Percentiles rank a stretch among this genome's conserved stretches.
phyloP scores from a whole-genome alignment of 1,140 invertebrate species.

The Zaprionus inermis region DNA sequence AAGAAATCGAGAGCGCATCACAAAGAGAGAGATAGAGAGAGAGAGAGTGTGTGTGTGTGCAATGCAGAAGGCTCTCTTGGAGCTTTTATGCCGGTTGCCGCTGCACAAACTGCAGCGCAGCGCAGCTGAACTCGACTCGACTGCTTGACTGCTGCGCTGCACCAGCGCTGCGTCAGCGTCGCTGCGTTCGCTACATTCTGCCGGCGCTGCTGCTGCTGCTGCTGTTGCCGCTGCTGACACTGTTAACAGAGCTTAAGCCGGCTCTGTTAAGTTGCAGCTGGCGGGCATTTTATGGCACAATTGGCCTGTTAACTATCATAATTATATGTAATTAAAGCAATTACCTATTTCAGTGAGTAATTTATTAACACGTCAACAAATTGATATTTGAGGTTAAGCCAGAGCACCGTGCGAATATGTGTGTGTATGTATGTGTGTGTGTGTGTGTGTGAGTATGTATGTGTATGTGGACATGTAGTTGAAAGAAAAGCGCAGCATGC shows the following conservation, averaged over 20 bases:
- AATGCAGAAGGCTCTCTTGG: conserved; percentile 20
- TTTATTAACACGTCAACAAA: conserved; percentile 17
- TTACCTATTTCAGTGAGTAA: not conserved
- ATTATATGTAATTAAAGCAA: conserved; percentile 16
- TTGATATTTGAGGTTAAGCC: conserved; percentile 15
- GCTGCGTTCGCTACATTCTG: not conserved
- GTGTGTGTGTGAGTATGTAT: not conserved
- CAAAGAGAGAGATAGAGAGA: not conserved
- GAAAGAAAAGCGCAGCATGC: not conserved
- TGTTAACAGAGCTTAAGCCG: conserved; percentile 46
- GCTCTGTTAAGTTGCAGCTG: conserved; percentile 37
- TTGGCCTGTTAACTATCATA: conserved; percentile 14
- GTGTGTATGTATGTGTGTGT: not conserved
- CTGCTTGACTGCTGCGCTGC: conserved; percentile 1
- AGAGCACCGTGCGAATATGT: not conserved
- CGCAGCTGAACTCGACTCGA: not conserved
- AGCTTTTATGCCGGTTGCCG: conserved; percentile 61
- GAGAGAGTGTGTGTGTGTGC: conserved; percentile 11
- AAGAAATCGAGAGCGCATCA: not conserved
- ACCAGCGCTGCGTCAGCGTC: conserved; percentile 11
- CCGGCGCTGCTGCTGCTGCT: conserved; percentile 15
- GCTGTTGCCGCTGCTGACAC: not conserved
- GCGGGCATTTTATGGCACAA: conserved; percentile 21
- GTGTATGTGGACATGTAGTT: not conserved
- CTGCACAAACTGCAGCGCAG: conserved; percentile 24